Evolutionary conservation across 2,113 vertebrate genomes (phyloP).

Genomic region (Laticauda laticaudata): DNA sequence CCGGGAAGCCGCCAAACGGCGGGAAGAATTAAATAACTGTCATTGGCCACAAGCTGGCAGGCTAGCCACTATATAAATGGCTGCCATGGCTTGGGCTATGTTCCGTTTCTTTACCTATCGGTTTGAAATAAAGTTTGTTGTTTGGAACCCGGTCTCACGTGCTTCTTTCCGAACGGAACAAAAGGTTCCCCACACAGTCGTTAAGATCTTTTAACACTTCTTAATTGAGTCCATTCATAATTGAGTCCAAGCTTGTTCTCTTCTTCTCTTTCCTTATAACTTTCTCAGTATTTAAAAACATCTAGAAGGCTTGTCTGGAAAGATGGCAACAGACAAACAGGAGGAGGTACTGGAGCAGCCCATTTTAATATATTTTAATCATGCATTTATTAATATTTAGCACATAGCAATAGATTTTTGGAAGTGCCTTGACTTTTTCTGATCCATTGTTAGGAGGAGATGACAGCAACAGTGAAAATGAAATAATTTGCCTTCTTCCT

Average conservation of each 20-base stretch:
- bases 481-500: not conserved
- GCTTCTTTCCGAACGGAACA: no score
- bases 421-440: not conserved
- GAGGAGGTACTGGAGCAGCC: not conserved
- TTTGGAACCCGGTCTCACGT: no score
- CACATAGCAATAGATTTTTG: not conserved
- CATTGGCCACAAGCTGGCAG: no score
- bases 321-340: not conserved
- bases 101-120: no score
- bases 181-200: not conserved
- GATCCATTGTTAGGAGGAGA: not conserved
- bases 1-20: no score
- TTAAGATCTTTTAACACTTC: not conserved
- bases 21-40: no score
- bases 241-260: not conserved
- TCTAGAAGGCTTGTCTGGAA: not conserved
- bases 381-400: not conserved
- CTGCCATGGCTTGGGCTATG: no score
- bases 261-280: not conserved
- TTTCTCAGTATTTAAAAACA: not conserved
- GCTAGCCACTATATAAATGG: no score
- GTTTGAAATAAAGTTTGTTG: no score
- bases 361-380: not conserved
- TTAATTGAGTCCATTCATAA: not conserved
- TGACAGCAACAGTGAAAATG: not conserved